Conservation (phyloP, 2,113 vertebrate genomes). For the Upupa epops region DNA sequence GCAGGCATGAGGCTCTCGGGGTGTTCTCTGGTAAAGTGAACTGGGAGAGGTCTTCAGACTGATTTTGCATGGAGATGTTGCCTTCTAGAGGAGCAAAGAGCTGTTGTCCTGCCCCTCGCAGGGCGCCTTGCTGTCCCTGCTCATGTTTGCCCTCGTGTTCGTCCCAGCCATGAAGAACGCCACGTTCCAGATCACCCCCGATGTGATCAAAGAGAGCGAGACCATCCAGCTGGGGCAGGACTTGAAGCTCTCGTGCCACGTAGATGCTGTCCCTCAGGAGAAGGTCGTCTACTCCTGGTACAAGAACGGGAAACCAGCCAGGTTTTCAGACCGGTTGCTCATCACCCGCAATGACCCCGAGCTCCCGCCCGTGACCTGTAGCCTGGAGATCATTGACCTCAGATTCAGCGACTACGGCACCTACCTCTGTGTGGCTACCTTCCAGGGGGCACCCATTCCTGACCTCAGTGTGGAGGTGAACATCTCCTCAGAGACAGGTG, state of each 20-base stretch:
- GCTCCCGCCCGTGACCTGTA: slow-evolving; percentile 90
- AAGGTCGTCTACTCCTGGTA: slow-evolving; percentile 97
- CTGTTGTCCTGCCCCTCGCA: not conserved
- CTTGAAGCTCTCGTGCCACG: slow-evolving; percentile 96
- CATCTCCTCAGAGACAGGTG: slow-evolving; percentile 96
- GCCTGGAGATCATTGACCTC: slow-evolving; percentile 95
- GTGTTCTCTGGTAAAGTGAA: not conserved
- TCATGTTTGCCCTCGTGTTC: not conserved
- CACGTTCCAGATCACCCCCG: slow-evolving; percentile 97
- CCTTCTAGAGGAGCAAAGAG: not conserved
- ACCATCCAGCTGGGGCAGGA: slow-evolving; percentile 96
- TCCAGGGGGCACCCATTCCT: slow-evolving; percentile 86
- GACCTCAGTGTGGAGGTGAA: slow-evolving; percentile 94
- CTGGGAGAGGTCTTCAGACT: not conserved
- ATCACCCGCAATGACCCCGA: slow-evolving; percentile 93
- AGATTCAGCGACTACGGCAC: slow-evolving; percentile 95
- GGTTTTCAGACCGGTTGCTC: slow-evolving; percentile 86
- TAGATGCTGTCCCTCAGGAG: slow-evolving; percentile 96
- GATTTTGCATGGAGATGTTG: not conserved
- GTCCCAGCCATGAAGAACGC: slow-evolving; percentile 89
- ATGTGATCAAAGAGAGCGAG: slow-evolving; percentile 97
- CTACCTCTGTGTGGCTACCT: slow-evolving; percentile 90
- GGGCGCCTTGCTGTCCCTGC: not conserved
- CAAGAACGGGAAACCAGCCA: slow-evolving; percentile 88
- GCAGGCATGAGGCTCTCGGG: not conserved